Evolutionary conservation across 2,888 invertebrate species (phyloP).

Genomic region (Xylophagus ater): DNA sequence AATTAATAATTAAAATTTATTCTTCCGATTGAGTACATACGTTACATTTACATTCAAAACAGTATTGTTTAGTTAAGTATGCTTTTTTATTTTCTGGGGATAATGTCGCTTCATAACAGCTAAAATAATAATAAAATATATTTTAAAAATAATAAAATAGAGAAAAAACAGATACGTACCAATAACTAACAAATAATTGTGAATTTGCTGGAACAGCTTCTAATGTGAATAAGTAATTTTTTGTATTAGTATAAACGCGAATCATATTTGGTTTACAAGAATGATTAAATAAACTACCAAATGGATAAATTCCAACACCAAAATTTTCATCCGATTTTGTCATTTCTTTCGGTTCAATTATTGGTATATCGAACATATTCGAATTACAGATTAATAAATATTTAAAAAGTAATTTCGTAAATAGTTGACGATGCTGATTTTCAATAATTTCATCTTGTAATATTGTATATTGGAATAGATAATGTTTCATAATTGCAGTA

Average conservation of each 20-base stretch:
- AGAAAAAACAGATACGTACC: slow-evolving; percentile 37
- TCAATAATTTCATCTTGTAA: slow-evolving; percentile 31
- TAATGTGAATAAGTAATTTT: slow-evolving; percentile 44
- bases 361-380: slow-evolving; percentile 63
- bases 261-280: slow-evolving; percentile 69
- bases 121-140: neutral
- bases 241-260: slow-evolving; percentile 42
- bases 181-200: slow-evolving; percentile 65
- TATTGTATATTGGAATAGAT: slow-evolving; percentile 43
- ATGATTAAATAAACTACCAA: slow-evolving; percentile 67
- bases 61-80: too few relatives aligned
- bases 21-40: too few relatives aligned
- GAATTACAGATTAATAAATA: slow-evolving; percentile 66
- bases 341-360: slow-evolving; percentile 34
- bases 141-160: neutral
- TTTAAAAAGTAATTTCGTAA: slow-evolving; percentile 50
- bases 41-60: too few relatives aligned
- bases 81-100: too few relatives aligned
- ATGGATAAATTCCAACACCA: slow-evolving; percentile 52
- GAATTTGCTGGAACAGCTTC: slow-evolving; percentile 52
- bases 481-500: slow-evolving; percentile 47
- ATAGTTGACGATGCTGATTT: slow-evolving; percentile 27
- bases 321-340: slow-evolving; percentile 16
- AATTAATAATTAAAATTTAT: too few relatives aligned
- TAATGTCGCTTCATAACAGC: too few relatives aligned